Conservation (phyloP, 2,888 invertebrate species). For the Laothoe populi region DNA sequence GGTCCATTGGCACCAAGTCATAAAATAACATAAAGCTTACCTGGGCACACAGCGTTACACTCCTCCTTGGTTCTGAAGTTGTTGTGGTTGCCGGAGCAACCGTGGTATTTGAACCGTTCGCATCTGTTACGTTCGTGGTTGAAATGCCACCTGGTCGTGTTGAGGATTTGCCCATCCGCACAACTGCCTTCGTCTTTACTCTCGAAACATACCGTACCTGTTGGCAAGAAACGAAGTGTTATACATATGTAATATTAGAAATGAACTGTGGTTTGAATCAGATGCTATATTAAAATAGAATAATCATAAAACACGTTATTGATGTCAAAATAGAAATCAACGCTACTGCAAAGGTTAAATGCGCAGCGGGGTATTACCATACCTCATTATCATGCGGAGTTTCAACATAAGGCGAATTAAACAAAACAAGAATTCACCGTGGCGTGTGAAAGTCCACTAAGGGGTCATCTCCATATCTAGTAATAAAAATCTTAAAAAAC, state of each 20-base stretch:
- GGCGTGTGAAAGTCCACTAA: too few relatives aligned
- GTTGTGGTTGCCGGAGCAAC: conserved; percentile 93
- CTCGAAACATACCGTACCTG: conserved; percentile 93
- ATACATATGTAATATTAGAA: background rate
- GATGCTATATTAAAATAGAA: too few relatives aligned
- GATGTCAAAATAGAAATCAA: background rate
- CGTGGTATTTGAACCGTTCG: conserved; percentile 87
- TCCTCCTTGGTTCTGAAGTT: conserved; percentile 92
- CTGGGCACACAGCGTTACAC: conserved; percentile 92
- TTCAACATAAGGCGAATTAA: conserved; percentile 16
- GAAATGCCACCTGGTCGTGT: conserved; percentile 89
- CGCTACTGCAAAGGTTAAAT: too few relatives aligned
- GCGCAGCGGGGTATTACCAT: too few relatives aligned
- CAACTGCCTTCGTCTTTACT: conserved; percentile 87
- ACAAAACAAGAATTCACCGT: too few relatives aligned
- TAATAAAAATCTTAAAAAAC: too few relatives aligned
- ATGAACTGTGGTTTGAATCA: too few relatives aligned
- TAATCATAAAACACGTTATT: too few relatives aligned
- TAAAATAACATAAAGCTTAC: conserved; percentile 61
- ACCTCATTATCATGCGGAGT: too few relatives aligned
- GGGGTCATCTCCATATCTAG: too few relatives aligned
- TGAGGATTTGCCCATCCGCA: conserved; percentile 62
- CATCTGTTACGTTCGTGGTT: conserved; percentile 92
- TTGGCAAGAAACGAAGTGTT: background rate
- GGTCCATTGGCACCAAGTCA: too few relatives aligned